Evolutionary conservation across 2,113 vertebrate genomes (phyloP), one percentile per base, ranked within the genome.

Genomic region (Channa maculata): DNA sequence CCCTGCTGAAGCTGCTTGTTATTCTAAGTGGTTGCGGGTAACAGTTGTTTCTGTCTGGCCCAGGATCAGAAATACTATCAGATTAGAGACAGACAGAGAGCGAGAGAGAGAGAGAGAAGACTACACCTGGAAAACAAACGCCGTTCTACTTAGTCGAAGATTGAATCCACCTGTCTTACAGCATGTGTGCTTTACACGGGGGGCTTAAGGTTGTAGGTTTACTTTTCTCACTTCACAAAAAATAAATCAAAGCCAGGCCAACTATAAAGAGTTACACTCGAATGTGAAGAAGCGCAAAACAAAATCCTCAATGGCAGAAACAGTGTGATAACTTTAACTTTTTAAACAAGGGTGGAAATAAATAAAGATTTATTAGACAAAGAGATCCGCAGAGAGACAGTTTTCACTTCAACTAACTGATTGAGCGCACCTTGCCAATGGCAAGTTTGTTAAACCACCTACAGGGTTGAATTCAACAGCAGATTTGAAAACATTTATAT

Each of bases 1-100:
- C 67, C 79, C 85, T 13, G 57, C 68, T 12, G 54, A 60, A 80
- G 63, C 84, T 86, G 82, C 75, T 92, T 88, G 82, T 90, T 90
- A 84, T 90, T 90, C 75, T 77, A 75, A 76, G 58, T 75, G 83
- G 71, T 52, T 83, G 70, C 57, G 59, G 88, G 72, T 78, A 83
- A 90, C 83, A 72, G 79, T 89, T 90, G 84, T 86, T 82, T 83
- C 55, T 80, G 77, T 87, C 82, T 91, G 86, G 80, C 72, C 39
- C 70, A 4, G 78, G 71, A 85, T 88, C 84, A 82, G 82, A 81
- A 85, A 84, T 74, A 76, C 68, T 65, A 77, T 75, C 64, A 86
- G 85, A 88, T 85, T 75, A 86, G 49, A 91, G 75, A 49, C 34
- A 63, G 61, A 50, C 5, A 10, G 65, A 43, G 66, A 74, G 61